These are phyloP conservation scores for Leptogaster cylindrica DNA, from an alignment of 2,888 invertebrate species.

Conservation along the genomic window DNA sequence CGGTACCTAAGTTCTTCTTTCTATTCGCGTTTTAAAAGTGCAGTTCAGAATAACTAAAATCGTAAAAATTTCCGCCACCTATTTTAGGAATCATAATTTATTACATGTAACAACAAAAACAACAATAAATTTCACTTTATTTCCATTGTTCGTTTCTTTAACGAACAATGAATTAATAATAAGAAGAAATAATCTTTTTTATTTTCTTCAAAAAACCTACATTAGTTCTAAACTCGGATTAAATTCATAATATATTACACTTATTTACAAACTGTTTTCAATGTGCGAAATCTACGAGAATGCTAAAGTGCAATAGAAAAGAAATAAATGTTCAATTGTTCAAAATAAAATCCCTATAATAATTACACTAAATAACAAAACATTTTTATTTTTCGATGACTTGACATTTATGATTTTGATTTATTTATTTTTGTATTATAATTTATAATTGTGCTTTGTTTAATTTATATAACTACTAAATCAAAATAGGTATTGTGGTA, in stretches of 20 bases:
- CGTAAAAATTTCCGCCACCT: background rate
- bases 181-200: constrained; percentile 3
- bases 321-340: too few relatives aligned
- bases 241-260: constrained; percentile 34
- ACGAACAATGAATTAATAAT: too few relatives aligned
- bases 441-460: background rate
- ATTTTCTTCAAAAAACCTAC: constrained; percentile 14
- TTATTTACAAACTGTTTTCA: constrained; percentile 36
- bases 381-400: constrained; percentile 22
- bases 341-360: constrained; percentile 1
- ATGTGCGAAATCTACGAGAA: constrained; percentile 34
- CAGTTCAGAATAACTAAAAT: background rate
- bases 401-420: constrained; percentile 19
- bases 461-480: constrained; percentile 5
- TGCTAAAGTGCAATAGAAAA: constrained; percentile 37
- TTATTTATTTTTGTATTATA: constrained; percentile 30
- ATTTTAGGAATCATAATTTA: constrained; percentile 34
- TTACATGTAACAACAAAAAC: constrained; percentile 42
- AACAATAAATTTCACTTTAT: constrained; percentile 39
- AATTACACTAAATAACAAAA: constrained; percentile 1
- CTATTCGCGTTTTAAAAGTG: background rate
- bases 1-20: background rate
- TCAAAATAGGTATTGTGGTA: too few relatives aligned
- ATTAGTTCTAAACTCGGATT: constrained; percentile 23
- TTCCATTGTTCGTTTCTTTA: constrained; percentile 1